Percentiles rank a stretch among this genome's conserved stretches.
phyloP scores from a whole-genome alignment of 1,140 invertebrate genomes.

The Zaprionus ornatus region DNA sequence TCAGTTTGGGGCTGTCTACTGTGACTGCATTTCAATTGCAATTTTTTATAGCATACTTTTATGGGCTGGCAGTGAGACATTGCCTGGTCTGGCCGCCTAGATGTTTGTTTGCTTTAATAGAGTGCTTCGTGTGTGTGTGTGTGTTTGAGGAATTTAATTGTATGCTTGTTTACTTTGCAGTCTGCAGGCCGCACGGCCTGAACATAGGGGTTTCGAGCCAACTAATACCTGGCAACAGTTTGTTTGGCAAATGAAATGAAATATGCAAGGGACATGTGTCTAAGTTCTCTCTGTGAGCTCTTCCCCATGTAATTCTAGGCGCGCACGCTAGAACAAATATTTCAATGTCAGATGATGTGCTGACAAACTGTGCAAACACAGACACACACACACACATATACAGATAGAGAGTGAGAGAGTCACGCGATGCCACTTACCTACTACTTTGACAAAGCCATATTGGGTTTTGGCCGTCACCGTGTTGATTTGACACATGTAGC shows the following conservation, averaged over 20 bases:
- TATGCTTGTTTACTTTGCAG: conserved; percentile 31
- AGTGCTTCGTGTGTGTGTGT: conserved; percentile 36
- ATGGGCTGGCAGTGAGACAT: conserved; percentile 7
- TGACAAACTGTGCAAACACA: conserved; percentile 38
- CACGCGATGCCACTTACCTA: conserved; percentile 88
- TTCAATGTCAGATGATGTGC: conserved; percentile 48
- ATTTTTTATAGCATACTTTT: conserved; percentile 52
- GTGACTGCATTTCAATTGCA: conserved; percentile 21
- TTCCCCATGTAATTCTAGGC: conserved; percentile 36
- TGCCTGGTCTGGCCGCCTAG: background rate
- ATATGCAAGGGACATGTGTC: conserved; percentile 56
- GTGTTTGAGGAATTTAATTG: conserved; percentile 44
- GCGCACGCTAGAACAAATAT: conserved; percentile 38
- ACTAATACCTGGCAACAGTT: conserved; percentile 40
- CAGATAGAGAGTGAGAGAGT: conserved; percentile 3
- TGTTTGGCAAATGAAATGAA: conserved; percentile 54
- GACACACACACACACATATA: background rate
- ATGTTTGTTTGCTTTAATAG: conserved; percentile 51
- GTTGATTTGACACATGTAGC: conserved; percentile 98
- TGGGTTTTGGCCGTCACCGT: conserved; percentile 96
- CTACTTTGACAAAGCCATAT: conserved; percentile 96
- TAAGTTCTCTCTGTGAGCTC: conserved; percentile 27
- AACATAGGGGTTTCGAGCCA: background rate
- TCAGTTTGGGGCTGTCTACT: background rate
- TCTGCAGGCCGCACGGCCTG: conserved; percentile 10